Evolutionary conservation across 2,888 invertebrate species (phyloP).

Genomic region (Anthoptus insignis): DNA sequence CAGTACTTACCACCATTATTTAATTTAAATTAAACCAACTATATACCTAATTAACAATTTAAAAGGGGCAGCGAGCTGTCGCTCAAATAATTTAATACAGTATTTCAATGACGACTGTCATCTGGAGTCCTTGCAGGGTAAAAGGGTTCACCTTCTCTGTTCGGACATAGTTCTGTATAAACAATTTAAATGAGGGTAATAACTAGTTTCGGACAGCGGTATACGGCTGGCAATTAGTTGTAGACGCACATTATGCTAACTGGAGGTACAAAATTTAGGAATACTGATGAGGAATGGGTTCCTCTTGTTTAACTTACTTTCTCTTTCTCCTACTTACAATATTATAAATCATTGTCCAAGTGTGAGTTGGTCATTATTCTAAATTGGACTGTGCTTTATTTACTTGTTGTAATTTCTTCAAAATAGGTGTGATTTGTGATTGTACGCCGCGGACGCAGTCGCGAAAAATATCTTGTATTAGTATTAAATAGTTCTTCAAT

Average conservation of each 20-base stretch:
- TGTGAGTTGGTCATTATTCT: too few species aligned
- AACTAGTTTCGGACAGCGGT: background rate
- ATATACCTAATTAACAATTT: too few species aligned
- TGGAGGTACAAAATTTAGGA: background rate
- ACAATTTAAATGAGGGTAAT: background rate
- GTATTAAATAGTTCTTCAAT: too few species aligned
- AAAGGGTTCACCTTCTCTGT: background rate
- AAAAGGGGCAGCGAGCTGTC: background rate
- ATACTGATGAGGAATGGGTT: background rate
- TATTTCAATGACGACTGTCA: background rate
- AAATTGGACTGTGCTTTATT: too few species aligned
- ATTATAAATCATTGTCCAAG: too few species aligned
- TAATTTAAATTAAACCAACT: too few species aligned
- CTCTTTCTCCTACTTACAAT: too few species aligned
- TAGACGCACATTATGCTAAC: background rate
- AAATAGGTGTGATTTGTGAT: too few species aligned
- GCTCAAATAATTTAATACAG: background rate
- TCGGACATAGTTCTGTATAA: background rate
- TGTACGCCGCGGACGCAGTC: too few species aligned
- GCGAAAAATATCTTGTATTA: too few species aligned
- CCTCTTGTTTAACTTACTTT: background rate
- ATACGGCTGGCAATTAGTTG: background rate
- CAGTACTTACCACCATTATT: too few species aligned
- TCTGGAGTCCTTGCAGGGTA: background rate
- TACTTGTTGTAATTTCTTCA: too few species aligned